phyloP scores from a whole-genome alignment of 2,888 invertebrate genomes.

The Entomobrya multifasciata region DNA sequence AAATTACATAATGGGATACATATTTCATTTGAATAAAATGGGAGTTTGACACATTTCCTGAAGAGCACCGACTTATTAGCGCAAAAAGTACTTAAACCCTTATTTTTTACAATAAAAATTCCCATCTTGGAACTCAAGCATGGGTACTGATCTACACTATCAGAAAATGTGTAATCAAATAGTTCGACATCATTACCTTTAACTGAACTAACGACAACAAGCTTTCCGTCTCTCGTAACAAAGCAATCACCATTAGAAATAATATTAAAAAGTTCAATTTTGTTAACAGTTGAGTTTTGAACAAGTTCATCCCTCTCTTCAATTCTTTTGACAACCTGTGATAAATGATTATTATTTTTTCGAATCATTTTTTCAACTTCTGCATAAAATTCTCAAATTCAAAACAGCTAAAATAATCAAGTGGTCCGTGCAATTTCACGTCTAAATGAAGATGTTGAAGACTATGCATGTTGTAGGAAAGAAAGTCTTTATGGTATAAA shows the following conservation, averaged over 20 bases:
- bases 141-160: neutral
- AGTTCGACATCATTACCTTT: neutral
- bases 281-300: neutral
- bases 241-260: neutral
- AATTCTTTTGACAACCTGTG: conserved; percentile 54
- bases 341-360: conserved; percentile 34
- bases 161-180: too few species aligned
- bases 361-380: conserved; percentile 71
- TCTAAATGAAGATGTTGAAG: conserved; percentile 79
- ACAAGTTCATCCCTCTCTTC: neutral
- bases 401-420: conserved; percentile 78
- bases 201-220: neutral
- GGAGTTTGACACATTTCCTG: neutral
- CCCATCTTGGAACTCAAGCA: neutral
- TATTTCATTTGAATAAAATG: neutral
- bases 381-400: conserved; percentile 79
- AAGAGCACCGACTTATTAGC: neutral
- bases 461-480: conserved; percentile 80
- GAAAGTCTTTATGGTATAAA: conserved; percentile 76
- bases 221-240: neutral
- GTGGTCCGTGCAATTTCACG: conserved; percentile 70
- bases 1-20: neutral
- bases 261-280: neutral
- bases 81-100: neutral
- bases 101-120: neutral